A percentile compares a stretch with the other conserved stretches of the same genome.
Evolutionary conservation across 2,888 invertebrate species (phyloP).

Genomic region (Listrodromus nycthemerus): DNA sequence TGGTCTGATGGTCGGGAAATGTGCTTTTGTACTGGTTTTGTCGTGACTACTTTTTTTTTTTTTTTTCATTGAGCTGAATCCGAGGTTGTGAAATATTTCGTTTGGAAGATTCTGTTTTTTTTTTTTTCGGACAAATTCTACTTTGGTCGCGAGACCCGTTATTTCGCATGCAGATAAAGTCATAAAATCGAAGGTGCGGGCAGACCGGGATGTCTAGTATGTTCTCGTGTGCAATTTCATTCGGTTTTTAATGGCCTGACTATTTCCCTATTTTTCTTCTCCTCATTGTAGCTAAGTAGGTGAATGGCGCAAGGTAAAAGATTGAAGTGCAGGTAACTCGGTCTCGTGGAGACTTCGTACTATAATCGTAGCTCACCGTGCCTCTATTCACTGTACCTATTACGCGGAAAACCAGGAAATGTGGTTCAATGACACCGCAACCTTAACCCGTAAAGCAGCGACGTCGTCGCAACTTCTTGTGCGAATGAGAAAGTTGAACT

Average conservation of each 20-base stretch:
- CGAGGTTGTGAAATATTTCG: background rate
- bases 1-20: background rate
- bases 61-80: background rate
- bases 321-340: slow-evolving; percentile 58
- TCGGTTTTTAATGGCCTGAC: slow-evolving; percentile 4
- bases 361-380: slow-evolving; percentile 40
- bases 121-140: no score
- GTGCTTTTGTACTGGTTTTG: background rate
- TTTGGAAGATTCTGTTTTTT: background rate
- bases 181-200: background rate
- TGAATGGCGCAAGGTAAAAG: slow-evolving; percentile 61
- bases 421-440: slow-evolving; percentile 73
- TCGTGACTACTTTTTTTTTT: background rate
- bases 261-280: slow-evolving; percentile 32
- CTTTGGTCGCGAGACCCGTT: background rate
- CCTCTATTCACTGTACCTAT: slow-evolving; percentile 58
- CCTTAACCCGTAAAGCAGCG: slow-evolving; percentile 70
- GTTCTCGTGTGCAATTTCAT: slow-evolving; percentile 17
- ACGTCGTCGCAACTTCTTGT: slow-evolving; percentile 69
- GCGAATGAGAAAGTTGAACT: slow-evolving; percentile 73
- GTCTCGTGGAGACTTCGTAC: slow-evolving; percentile 30
- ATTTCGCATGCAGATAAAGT: background rate
- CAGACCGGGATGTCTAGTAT: background rate
- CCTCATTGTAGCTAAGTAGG: slow-evolving; percentile 57
- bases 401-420: slow-evolving; percentile 70